Evolutionary conservation across 2,888 invertebrate genomes (phyloP).

Genomic region (Drosophila affinis): DNA sequence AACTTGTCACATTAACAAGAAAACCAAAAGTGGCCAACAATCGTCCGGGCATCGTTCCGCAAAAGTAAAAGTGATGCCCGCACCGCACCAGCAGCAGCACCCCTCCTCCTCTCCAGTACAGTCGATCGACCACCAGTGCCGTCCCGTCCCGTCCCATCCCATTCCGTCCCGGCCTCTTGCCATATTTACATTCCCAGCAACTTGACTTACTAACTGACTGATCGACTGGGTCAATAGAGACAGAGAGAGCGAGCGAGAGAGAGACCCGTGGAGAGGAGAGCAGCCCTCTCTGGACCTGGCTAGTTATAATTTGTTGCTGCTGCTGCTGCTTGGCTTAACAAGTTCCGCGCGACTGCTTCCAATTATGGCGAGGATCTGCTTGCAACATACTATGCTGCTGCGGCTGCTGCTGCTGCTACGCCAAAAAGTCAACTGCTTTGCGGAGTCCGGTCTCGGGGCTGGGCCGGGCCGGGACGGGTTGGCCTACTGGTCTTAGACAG

Average conservation of each 20-base stretch:
- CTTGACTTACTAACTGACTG: slow-evolving; percentile 77
- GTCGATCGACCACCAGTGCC: slow-evolving; percentile 25
- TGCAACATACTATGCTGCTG: slow-evolving; percentile 57
- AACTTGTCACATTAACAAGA: slow-evolving; percentile 76
- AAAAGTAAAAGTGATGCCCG: slow-evolving; percentile 71
- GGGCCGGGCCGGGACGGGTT: slow-evolving; percentile 25
- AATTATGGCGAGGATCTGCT: slow-evolving; percentile 80
- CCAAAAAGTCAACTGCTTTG: slow-evolving; percentile 70
- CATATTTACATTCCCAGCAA: slow-evolving; percentile 73
- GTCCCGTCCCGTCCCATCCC: slow-evolving; percentile 4
- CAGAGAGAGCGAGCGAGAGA: slow-evolving; percentile 6
- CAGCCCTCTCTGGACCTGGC: slow-evolving; percentile 10
- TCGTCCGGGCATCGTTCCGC: slow-evolving; percentile 17
- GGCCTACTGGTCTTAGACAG: slow-evolving; percentile 60
- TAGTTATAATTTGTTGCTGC: slow-evolving; percentile 67
- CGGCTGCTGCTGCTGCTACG: slow-evolving; percentile 14
- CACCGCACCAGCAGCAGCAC: neutral
- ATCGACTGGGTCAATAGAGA: slow-evolving; percentile 63
- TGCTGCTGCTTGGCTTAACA: slow-evolving; percentile 50
- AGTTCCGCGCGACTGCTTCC: slow-evolving; percentile 81
- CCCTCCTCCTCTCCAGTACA: neutral
- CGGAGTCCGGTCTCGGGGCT: slow-evolving; percentile 47
- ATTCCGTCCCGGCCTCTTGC: slow-evolving; percentile 33
- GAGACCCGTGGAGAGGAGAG: slow-evolving; percentile 1
- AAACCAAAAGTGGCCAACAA: slow-evolving; percentile 61